phyloP scores from a whole-genome alignment of 2,888 invertebrate genomes.

The Xestobium rufovillosum region DNA sequence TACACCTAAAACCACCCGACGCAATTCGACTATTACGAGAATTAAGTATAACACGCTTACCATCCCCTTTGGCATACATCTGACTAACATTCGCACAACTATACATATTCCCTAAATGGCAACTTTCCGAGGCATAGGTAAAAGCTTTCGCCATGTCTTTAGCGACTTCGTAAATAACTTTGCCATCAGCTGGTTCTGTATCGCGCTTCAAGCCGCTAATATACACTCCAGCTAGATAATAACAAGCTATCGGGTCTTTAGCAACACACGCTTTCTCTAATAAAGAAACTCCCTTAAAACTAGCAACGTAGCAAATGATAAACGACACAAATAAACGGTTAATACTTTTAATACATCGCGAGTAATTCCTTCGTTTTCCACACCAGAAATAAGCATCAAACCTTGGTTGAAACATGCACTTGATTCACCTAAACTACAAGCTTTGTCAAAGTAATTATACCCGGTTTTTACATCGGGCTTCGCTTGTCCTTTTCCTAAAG shows the following conservation, averaged over 20 bases:
- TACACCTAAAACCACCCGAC: constrained; percentile 40
- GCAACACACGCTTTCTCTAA: constrained; percentile 48
- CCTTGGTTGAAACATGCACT: constrained; percentile 73
- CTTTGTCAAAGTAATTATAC: constrained; percentile 67
- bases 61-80: constrained; percentile 81
- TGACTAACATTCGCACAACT: constrained; percentile 86
- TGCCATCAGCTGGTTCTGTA: constrained; percentile 29
- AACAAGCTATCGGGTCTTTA: constrained; percentile 52
- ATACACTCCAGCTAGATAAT: constrained; percentile 72
- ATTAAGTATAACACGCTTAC: constrained; percentile 36
- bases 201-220: constrained; percentile 60
- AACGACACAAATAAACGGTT: constrained; percentile 6
- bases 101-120: constrained; percentile 76
- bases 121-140: constrained; percentile 67
- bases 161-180: constrained; percentile 39
- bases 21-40: constrained; percentile 8
- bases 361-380: constrained; percentile 40
- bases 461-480: constrained; percentile 52
- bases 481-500: constrained; percentile 56
- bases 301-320: constrained; percentile 7
- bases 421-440: constrained; percentile 64
- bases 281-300: constrained; percentile 43
- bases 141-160: constrained; percentile 74
- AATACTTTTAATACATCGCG: constrained; percentile 5
- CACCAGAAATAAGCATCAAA: constrained; percentile 54